phyloP scores from a whole-genome alignment of 2,888 invertebrate genomes.

The Tryphoninae sp. region DNA sequence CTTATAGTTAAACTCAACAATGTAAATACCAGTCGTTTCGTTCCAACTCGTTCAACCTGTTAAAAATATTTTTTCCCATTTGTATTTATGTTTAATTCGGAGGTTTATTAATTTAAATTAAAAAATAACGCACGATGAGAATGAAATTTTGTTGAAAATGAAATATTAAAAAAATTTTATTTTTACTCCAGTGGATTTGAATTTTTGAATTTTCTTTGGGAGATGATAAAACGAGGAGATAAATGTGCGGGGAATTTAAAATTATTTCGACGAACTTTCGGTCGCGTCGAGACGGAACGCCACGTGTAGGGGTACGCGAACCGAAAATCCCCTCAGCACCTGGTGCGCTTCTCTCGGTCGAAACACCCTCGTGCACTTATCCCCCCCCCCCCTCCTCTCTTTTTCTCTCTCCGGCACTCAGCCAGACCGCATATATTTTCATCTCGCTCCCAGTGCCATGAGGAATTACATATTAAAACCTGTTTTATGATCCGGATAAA shows the following conservation, averaged over 20 bases:
- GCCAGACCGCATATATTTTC: slow-evolving; percentile 34
- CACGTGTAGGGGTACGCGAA: not conserved
- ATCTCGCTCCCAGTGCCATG: slow-evolving; percentile 40
- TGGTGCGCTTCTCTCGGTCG: slow-evolving; percentile 41
- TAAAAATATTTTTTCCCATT: no score
- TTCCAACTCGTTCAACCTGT: not conserved
- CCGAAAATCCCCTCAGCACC: slow-evolving; percentile 46
- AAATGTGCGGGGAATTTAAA: not conserved
- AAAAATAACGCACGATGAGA: no score
- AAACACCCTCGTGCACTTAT: slow-evolving; percentile 48
- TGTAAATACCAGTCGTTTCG: not conserved
- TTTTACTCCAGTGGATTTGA: not conserved
- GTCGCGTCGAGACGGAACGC: slow-evolving; percentile 7
- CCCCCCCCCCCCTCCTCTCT: no score
- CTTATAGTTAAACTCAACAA: slow-evolving; percentile 22
- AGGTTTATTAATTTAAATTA: no score
- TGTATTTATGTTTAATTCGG: no score
- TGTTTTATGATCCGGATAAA: slow-evolving; percentile 59
- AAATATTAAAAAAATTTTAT: not conserved
- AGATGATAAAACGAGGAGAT: not conserved
- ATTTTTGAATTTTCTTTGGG: not conserved
- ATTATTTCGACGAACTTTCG: not conserved
- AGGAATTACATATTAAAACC: slow-evolving; percentile 61
- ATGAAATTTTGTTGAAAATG: no score
- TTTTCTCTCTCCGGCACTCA: not conserved